A percentile compares a stretch with the other conserved stretches of the same genome.
These are phyloP conservation scores for Gorsachius goisagi DNA, from an alignment of 2,113 vertebrate genomes.

Conservation along the genomic window DNA sequence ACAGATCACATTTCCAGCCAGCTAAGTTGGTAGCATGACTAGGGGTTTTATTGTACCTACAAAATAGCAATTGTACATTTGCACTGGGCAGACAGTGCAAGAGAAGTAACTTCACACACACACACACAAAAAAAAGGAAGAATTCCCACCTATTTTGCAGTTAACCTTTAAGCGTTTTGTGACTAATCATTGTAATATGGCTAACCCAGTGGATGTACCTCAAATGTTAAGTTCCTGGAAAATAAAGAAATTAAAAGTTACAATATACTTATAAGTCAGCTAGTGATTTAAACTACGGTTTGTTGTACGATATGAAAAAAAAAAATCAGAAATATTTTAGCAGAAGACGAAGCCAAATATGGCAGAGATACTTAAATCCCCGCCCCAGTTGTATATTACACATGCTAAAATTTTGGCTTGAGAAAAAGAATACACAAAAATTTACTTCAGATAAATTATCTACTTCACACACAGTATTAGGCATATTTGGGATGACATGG, in stretches of 20 bases:
- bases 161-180: constrained; percentile 19
- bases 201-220: not conserved
- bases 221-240: not conserved
- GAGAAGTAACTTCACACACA: not conserved
- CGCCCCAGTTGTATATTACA: not conserved
- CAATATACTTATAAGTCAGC: not conserved
- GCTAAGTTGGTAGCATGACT: not conserved
- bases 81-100: not conserved
- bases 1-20: not conserved
- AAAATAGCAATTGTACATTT: not conserved
- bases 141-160: not conserved
- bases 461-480: not conserved
- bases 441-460: not conserved
- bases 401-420: not conserved
- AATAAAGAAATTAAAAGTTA: not conserved
- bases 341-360: not conserved
- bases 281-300: not conserved
- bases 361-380: not conserved
- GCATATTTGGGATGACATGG: not conserved
- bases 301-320: not conserved
- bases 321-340: not conserved
- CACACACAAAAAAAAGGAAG: constrained; percentile 1
- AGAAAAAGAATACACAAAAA: not conserved
- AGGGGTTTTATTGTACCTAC: not conserved
- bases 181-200: not conserved